Conservation (phyloP, 2,888 invertebrate genomes). For the Troides helena region DNA sequence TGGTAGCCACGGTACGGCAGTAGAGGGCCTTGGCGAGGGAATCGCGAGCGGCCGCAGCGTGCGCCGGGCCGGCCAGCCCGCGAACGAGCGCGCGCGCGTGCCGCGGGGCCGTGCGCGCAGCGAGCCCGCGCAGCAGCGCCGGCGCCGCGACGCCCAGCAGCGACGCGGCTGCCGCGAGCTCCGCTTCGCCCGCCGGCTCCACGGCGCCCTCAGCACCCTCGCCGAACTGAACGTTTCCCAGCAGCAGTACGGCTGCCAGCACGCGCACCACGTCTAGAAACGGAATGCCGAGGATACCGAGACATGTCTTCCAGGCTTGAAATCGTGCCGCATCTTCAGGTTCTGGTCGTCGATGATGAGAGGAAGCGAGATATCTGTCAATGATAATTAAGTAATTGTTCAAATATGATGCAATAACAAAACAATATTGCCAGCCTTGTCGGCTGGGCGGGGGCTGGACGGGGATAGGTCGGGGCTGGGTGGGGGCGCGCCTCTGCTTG, state of each 20-base stretch:
- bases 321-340: slow-evolving; percentile 80
- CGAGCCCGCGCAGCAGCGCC: slow-evolving; percentile 76
- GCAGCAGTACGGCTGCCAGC: slow-evolving; percentile 91
- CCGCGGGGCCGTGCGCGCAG: slow-evolving; percentile 86
- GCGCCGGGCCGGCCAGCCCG: slow-evolving; percentile 89
- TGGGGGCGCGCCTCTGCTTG: too few species aligned
- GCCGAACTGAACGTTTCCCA: slow-evolving; percentile 95
- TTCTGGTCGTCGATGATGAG: slow-evolving; percentile 75
- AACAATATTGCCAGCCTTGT: too few species aligned
- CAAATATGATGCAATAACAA: too few species aligned
- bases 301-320: slow-evolving; percentile 94
- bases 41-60: slow-evolving; percentile 90
- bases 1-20: slow-evolving; percentile 96
- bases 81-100: slow-evolving; percentile 89
- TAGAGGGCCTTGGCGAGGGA: slow-evolving; percentile 96
- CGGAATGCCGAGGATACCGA: slow-evolving; percentile 95
- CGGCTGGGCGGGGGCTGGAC: too few species aligned
- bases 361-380: slow-evolving; percentile 80
- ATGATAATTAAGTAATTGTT: background rate
- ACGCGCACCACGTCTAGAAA: slow-evolving; percentile 96
- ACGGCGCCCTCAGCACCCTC: slow-evolving; percentile 89
- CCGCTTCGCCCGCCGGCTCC: slow-evolving; percentile 90
- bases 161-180: slow-evolving; percentile 87
- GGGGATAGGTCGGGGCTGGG: too few species aligned
- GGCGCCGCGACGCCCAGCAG: slow-evolving; percentile 90